These are phyloP conservation scores for Xestobium rufovillosum DNA, from an alignment of 2,888 invertebrate genomes.

Conservation along the genomic window DNA sequence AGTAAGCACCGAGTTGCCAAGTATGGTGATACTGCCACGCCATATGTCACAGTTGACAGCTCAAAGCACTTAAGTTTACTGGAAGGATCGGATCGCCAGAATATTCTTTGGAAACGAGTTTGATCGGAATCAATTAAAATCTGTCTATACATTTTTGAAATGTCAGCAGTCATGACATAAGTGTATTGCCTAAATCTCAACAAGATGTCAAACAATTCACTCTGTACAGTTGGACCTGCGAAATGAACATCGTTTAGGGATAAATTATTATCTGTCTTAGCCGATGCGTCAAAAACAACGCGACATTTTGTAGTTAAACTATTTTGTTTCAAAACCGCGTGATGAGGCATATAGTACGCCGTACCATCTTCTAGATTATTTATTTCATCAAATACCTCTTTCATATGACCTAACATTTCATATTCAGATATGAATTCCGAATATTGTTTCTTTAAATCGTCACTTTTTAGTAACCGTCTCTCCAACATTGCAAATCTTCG, in stretches of 20 bases:
- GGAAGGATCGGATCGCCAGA: slow-evolving; percentile 10
- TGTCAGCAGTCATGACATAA: slow-evolving; percentile 14
- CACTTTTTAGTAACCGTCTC: slow-evolving; percentile 16
- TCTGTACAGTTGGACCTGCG: slow-evolving; percentile 17
- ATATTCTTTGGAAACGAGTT: slow-evolving; percentile 11
- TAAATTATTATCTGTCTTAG: slow-evolving; percentile 13
- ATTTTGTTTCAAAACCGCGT: no score
- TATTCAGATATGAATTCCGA: slow-evolving; percentile 21
- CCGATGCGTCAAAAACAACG: no score
- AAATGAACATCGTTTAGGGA: slow-evolving; percentile 18
- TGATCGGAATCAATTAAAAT: slow-evolving; percentile 12
- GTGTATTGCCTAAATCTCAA: slow-evolving; percentile 9
- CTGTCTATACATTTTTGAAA: no score
- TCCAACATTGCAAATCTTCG: slow-evolving; percentile 18
- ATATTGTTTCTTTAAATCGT: slow-evolving; percentile 13
- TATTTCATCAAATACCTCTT: no score
- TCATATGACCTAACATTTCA: no score
- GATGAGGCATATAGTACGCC: slow-evolving; percentile 18
- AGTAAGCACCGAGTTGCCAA: slow-evolving; percentile 18
- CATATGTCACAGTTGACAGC: slow-evolving; percentile 22
- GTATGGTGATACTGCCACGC: slow-evolving; percentile 21
- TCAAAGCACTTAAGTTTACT: slow-evolving; percentile 15
- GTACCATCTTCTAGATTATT: background rate
- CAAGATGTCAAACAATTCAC: slow-evolving; percentile 15
- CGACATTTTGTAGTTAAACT: no score